phyloP scores from a whole-genome alignment of 2,797 vertebrate genomes.

The Linurgus olivaceus region DNA sequence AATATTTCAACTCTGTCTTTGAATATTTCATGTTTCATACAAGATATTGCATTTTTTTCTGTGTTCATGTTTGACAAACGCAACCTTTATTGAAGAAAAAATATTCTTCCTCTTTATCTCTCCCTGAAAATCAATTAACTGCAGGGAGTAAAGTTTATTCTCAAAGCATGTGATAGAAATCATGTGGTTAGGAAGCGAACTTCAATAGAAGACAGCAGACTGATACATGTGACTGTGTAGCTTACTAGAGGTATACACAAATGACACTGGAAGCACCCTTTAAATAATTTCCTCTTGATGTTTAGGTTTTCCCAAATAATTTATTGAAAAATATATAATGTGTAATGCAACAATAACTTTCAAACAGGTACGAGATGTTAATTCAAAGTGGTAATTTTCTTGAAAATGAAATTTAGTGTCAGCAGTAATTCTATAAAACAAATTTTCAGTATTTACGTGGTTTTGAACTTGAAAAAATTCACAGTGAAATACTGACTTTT shows the following conservation, averaged over 20 bases:
- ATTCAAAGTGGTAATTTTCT: not conserved
- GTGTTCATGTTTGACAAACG: not conserved
- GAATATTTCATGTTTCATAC: not conserved
- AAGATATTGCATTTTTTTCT: not conserved
- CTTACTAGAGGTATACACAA: not conserved
- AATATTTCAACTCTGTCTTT: not conserved
- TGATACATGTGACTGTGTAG: accelerated
- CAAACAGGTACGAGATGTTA: not conserved
- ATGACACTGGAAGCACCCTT: not conserved
- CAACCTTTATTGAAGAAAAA: not conserved
- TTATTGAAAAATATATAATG: not conserved
- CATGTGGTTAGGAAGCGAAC: not conserved
- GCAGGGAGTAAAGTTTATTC: not conserved
- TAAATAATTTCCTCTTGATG: not conserved
- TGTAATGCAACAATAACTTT: not conserved
- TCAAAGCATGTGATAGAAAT: not conserved
- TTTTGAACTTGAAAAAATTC: not conserved
- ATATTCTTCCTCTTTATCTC: not conserved
- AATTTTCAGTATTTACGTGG: not conserved
- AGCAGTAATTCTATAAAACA: not conserved
- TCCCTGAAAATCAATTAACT: not conserved
- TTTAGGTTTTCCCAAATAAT: not conserved
- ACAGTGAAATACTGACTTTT: not conserved
- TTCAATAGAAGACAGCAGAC: not conserved
- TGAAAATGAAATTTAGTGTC: not conserved